Evolutionary conservation across 2,113 vertebrate species (phyloP).

Genomic region (Atractosteus spatula): DNA sequence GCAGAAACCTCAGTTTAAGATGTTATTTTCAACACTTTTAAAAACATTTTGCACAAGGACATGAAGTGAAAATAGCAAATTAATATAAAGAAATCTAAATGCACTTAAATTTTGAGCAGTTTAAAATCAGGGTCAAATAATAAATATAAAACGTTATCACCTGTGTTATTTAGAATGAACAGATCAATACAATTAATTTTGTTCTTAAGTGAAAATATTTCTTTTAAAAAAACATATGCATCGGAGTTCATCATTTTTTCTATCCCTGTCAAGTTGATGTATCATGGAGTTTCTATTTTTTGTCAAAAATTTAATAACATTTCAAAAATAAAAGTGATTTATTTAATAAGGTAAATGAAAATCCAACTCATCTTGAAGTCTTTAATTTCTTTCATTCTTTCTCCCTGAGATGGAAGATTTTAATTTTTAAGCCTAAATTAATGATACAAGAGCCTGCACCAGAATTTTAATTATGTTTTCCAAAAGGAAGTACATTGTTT

Average conservation of each 20-base stretch:
- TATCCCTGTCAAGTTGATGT: too few species aligned
- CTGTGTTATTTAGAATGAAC: background rate
- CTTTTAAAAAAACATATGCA: background rate
- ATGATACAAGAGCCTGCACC: slow-evolving; percentile 53
- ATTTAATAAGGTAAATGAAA: too few species aligned
- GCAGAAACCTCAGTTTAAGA: too few species aligned
- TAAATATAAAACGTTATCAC: too few species aligned
- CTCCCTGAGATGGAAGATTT: background rate
- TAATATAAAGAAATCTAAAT: slow-evolving; percentile 75
- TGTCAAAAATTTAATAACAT: too few species aligned
- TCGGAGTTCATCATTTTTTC: background rate
- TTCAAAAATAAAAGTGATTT: too few species aligned
- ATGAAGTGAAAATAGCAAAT: slow-evolving; percentile 72
- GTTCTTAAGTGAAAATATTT: background rate
- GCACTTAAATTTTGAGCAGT: slow-evolving; percentile 68
- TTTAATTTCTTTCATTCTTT: too few species aligned
- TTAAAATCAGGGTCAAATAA: slow-evolving; percentile 47
- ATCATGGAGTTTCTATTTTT: too few species aligned
- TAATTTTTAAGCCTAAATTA: slow-evolving; percentile 40
- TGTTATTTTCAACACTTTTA: slow-evolving; percentile 60
- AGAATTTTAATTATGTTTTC: slow-evolving; percentile 50
- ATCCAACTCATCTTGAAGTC: too few species aligned
- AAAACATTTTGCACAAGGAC: slow-evolving; percentile 63
- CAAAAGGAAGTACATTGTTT: slow-evolving; percentile 43
- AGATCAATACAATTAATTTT: background rate